Base-by-base conservation (phyloP, 2,888 invertebrate genomes). In the Acronicta alni region DNA sequence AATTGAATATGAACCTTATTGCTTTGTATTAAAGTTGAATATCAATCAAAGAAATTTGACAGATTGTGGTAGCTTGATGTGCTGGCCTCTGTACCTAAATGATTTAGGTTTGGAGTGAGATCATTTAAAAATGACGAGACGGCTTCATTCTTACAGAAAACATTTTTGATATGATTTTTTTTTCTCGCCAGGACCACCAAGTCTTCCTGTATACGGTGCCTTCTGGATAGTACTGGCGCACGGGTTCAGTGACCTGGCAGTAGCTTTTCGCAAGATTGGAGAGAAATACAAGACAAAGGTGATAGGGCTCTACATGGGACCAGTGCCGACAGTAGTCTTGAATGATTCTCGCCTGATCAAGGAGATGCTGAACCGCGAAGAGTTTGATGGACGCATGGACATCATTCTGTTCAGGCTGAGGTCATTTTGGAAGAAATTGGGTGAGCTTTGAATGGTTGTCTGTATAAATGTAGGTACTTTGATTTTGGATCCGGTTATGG, bases 321-420 rank as follows among this genome's bases (percentile, higher is more conserved):
- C 84, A 0, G 82, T 82, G 38, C 93, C 93, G 0, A 80, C 93
- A 0, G 87, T 96, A 0, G 90, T 95, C 0, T 90, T 95, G 0
- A 95, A 96, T 57, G 95, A 94, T 76, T 86, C 95, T 0, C 87
- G 89, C 2, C 89, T 94, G 17, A 91, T 96, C 0, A 95, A 94
- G 57, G 95, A 96, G 79, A 87, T 96, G 44, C 84, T 96, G 0
- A 87, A 88, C 32, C 91, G 94, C n/a, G 94, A 94, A 15, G 95
- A 95, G 46, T 96, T 95, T 53, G 96, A 96, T 79, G 97, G 96
- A 2, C 91, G 96, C 32, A 85, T 95, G 57, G 92, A 94, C 41
- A 82, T 94, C 3, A 91, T 91, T 59, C 14, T 95, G 0, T 84
- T 88, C 1, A 83, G 94, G 37, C 84, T 95, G 46, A 89, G 96